These are phyloP conservation scores for Sarcophaga subvicina DNA, from an alignment of 2,888 invertebrate genomes.

Conservation along the genomic window DNA sequence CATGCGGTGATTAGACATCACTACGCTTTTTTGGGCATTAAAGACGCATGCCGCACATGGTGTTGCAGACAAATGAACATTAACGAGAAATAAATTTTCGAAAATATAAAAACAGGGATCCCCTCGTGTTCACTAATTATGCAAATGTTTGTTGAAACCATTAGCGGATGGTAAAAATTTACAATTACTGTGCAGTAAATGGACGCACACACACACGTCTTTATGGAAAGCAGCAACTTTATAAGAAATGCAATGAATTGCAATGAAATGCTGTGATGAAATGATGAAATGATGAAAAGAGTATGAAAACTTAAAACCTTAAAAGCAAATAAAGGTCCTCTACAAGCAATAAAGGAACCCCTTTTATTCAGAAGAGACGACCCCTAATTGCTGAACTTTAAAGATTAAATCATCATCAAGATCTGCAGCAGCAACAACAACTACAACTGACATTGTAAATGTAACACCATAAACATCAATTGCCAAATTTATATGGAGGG, in stretches of 20 bases:
- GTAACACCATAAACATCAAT: not conserved
- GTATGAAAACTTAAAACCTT: not conserved
- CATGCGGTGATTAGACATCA: no score
- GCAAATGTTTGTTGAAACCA: slow-evolving; percentile 61
- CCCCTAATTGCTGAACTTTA: slow-evolving; percentile 39
- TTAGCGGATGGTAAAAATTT: slow-evolving; percentile 60
- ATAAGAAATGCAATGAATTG: not conserved
- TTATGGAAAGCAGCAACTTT: not conserved
- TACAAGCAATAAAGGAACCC: slow-evolving; percentile 21
- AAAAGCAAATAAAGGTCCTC: slow-evolving; percentile 2
- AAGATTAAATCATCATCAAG: no score
- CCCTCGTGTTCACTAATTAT: slow-evolving; percentile 29
- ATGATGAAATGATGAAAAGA: slow-evolving; percentile 17
- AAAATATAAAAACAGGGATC: not conserved
- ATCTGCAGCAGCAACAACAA: no score
- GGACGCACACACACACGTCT: slow-evolving; percentile 36
- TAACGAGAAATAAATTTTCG: slow-evolving; percentile 45
- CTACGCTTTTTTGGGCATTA: not conserved
- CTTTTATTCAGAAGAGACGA: not conserved
- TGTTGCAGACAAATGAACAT: slow-evolving; percentile 27
- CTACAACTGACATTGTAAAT: not conserved
- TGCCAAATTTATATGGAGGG: not conserved
- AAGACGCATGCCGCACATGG: slow-evolving; percentile 50
- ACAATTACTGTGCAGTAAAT: slow-evolving; percentile 48
- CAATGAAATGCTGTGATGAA: not conserved